phyloP scores from a whole-genome alignment of 2,888 invertebrate species.

The Melolontha melolontha region DNA sequence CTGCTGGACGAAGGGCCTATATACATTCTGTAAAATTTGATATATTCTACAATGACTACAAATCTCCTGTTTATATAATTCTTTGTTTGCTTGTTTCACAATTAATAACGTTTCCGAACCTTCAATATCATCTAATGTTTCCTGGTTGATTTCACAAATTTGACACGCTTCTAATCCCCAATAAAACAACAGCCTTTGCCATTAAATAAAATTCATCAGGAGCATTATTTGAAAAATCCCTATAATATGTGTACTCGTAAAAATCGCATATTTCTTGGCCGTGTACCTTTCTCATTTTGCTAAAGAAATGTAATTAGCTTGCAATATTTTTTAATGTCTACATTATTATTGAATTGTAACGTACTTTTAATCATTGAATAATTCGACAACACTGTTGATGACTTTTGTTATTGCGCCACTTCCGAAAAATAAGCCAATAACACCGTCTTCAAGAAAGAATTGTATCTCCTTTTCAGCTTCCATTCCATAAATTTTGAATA shows the following conservation, averaged over 20 bases:
- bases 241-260: slow-evolving; percentile 13
- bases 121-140: slow-evolving; percentile 48
- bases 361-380: no score
- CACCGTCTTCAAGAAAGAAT: slow-evolving; percentile 25
- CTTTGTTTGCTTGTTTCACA: slow-evolving; percentile 24
- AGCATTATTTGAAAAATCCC: slow-evolving; percentile 11
- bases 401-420: slow-evolving; percentile 49
- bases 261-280: no score
- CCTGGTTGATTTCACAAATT: slow-evolving; percentile 49
- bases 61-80: slow-evolving; percentile 7
- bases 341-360: no score
- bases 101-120: slow-evolving; percentile 34
- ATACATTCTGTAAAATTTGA: slow-evolving; percentile 9
- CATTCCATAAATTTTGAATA: slow-evolving; percentile 21
- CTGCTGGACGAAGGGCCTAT: slow-evolving; percentile 13
- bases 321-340: no score
- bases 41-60: slow-evolving; percentile 21
- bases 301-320: no score
- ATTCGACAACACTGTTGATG: neutral
- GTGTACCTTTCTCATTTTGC: no score
- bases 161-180: slow-evolving; percentile 44
- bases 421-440: slow-evolving; percentile 51
- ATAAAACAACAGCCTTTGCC: no score
- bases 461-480: slow-evolving; percentile 6
- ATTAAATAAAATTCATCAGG: slow-evolving; percentile 14